Base-by-base conservation (phyloP, 2,888 invertebrate species). In the Pseudanteris insignis region DNA sequence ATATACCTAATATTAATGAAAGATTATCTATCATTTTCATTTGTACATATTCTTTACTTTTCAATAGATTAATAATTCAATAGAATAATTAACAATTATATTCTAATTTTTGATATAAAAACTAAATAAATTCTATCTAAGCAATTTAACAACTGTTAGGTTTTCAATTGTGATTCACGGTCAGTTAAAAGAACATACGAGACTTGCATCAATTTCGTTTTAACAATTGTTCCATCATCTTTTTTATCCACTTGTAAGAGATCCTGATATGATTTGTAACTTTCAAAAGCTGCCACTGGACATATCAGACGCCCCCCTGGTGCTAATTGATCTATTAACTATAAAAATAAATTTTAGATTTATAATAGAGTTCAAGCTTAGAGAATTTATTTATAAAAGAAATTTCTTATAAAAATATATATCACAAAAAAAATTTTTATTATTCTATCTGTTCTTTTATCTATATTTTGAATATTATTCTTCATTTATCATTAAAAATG, bases 121-220 rank as follows among this genome's bases (percentile, higher is more conserved):
- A 28, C 48, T 57, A 48, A 26, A 12, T 38, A 0, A 10, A 10
- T 7, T 1, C n/a, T n/a, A n/a, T n/a, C n/a, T n/a, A n/a, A n/a
- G n/a, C n/a, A 8, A 8, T 24, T 10, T 7, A 7, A 4, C 13
- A 18, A 33, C 3, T 26, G 34, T 50, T 58, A 53, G 34, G 37
- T 14, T 24, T 60, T 47, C n/a, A 84, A 81, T 78, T 92, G 91
- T 54, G 85, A 83, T 13, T 85, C 84, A 74, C 88, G 87, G 81
- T 96, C 95, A 0, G 98, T 98, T 26, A 99, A 84, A 0, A 97
- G 98, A 26, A 99, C 98, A 78, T 97, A 99, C 70, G 96, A 91
- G 10, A 99, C 98, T 44, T 94, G 92, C 94, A 97, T 96, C 2
- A 99, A 83, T 46, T 88, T 87, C 68, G 89, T 89, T 64, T 88